Base-by-base conservation (phyloP, 1,140 invertebrate genomes). In the Lethrus apterus region DNA sequence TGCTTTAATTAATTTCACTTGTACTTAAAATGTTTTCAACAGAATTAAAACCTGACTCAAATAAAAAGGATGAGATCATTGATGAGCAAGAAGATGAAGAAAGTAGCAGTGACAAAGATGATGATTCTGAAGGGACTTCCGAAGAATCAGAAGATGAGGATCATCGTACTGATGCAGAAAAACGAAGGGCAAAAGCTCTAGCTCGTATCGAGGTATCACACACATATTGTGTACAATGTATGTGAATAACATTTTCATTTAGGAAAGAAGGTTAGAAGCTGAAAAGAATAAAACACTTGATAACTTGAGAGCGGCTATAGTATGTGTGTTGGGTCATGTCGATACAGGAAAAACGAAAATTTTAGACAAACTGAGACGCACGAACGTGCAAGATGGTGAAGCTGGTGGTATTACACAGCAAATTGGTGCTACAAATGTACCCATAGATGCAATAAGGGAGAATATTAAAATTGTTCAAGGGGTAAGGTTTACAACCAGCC, bases 301-400 rank as follows among this genome's bases (percentile, higher is more conserved):
- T 44, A 76, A 83, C 40, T 72, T 99, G 1, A 76, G 97, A 46
- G 91, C 95, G 0, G 92, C 94, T 7, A 92, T 99, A 14, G 93
- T 99, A 1, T 99, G 96, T 69, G 96, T 99, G 1, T 71, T 99
- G 2, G 97, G 97, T n/a, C 97, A 99, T 66, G 97, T 99, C 23
- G 97, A 99, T 73, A 99, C 97, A 0, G 96, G 95, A 30, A 99
- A 99, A 77, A 99, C 97, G 0, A 99, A 99, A 71, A 98, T 99
- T 58, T 68, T 99, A 30, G 97, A 99, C 65, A 99, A 98, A 70
- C 70, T 97, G 23, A 75, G 93, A 19, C 75, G 91, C 26, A 96
- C 91, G 0, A 86, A 97, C 68, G 96, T 99, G 0, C 97, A 99
- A 70, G 95, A 98, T 61, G 90, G 90, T 10, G 97, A 99, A 73